Percentiles rank a stretch among this genome's conserved stretches.
phyloP scores from a whole-genome alignment of 2,113 vertebrate genomes.

The Toxostoma redivivum region DNA sequence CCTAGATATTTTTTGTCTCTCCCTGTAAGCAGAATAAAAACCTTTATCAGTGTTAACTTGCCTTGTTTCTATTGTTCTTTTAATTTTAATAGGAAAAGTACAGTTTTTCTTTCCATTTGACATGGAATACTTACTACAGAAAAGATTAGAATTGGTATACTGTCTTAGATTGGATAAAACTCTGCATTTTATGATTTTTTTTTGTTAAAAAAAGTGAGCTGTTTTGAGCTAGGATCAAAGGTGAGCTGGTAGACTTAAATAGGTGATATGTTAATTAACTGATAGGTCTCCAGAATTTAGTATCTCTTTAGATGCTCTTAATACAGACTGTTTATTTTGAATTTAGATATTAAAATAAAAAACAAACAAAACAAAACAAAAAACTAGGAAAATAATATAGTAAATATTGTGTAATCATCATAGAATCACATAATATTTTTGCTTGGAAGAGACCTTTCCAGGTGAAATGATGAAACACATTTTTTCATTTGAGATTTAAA shows the following conservation, averaged over 20 bases:
- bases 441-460: background rate
- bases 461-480: background rate
- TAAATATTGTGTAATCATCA: background rate
- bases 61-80: background rate
- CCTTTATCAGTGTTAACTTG: background rate
- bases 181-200: background rate
- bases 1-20: background rate
- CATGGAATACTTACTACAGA: background rate
- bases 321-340: background rate
- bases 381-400: background rate
- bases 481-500: background rate
- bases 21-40: background rate
- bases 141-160: background rate
- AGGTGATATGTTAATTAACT: background rate
- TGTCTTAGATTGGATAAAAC: background rate
- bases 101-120: background rate
- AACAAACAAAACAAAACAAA: background rate
- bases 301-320: background rate
- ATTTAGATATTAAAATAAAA: background rate
- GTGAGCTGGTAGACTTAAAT: background rate
- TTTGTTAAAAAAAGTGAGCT: background rate
- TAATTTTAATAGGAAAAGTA: background rate
- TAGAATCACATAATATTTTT: background rate
- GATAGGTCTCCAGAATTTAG: background rate
- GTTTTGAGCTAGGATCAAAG: background rate